Evolutionary conservation across 2,888 invertebrate species (phyloP).

Genomic region (Temnothorax rugatulus): DNA sequence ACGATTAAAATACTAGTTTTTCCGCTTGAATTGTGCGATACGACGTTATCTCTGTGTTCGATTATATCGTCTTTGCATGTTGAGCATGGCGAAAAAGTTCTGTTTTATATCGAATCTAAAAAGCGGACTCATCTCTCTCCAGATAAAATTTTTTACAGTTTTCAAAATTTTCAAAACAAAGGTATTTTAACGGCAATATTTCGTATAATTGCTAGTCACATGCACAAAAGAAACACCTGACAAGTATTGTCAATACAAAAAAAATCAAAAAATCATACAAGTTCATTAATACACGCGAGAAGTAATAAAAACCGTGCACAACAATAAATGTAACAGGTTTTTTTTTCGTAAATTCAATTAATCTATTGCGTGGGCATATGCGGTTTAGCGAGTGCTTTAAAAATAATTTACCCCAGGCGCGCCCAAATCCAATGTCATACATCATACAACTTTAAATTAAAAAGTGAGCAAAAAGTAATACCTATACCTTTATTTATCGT

Average conservation of each 20-base stretch:
- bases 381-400: neutral
- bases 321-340: constrained; percentile 34
- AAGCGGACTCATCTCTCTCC: neutral
- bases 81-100: neutral
- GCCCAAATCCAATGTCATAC: constrained; percentile 9
- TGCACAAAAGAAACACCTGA: constrained; percentile 43
- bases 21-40: constrained; percentile 4
- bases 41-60: neutral
- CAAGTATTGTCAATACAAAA: constrained; percentile 7
- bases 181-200: constrained; percentile 2
- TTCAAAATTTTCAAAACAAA: constrained; percentile 5
- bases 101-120: neutral
- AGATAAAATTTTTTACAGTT: constrained; percentile 22
- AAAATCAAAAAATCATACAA: constrained; percentile 14
- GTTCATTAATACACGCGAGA: constrained; percentile 1
- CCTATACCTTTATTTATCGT: constrained; percentile 9
- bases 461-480: constrained; percentile 27
- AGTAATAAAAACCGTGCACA: constrained; percentile 19
- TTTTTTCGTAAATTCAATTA: constrained; percentile 44
- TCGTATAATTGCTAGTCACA: constrained; percentile 27
- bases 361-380: constrained; percentile 13
- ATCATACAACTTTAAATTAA: constrained; percentile 31
- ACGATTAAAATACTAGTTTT: constrained; percentile 9
- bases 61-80: neutral
- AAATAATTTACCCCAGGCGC: constrained; percentile 36